Base-by-base conservation (phyloP, 2,113 vertebrate species). In the Amia ocellicauda region DNA sequence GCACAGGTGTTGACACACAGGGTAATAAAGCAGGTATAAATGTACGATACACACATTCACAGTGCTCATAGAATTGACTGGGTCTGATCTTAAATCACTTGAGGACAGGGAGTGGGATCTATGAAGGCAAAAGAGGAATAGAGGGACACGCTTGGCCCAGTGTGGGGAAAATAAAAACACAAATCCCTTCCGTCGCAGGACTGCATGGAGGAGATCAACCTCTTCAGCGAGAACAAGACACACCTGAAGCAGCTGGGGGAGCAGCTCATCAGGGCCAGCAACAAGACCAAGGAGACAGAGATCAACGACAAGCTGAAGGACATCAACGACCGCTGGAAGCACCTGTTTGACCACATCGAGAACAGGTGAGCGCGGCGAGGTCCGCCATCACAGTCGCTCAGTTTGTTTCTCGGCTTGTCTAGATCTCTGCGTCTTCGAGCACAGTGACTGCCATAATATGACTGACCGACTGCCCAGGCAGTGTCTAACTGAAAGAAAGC, bases 151-250 rank as follows among this genome's bases (percentile, higher is more conserved):
- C n/a, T n/a, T n/a, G n/a, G n/a, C n/a, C n/a, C n/a, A n/a, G n/a
- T n/a, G n/a, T n/a, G n/a, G n/a, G n/a, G n/a, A 60, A 14, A 53
- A 26, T 14, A 2, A 2, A 40, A 19, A 45, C 23, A 27, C 41
- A 26, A 41, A 14, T 63, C 26, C 40, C 17, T 19, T 3, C 9
- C 17, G 49, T 27, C 60, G 27, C 68, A 99, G 96, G 97, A 98
- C 71, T 99, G 92, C 67, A 93, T 95, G 93, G 94, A 97, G 73
- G 96, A 99, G 83, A 97, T 99, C 66, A 95, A 93, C 77, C 68
- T 93, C 36, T 97, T 96, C 69, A 93, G 91, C 64, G 93, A 96
- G 78, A 96, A 93, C 68, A 96, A 96, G 76, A 86, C 86, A 4
- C 91, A 92, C 20, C 77, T 98, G 66, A 93, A 93, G 75, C 92